Conservation (phyloP, 30 jellyfish, hydroid and myxozoan genomes). For the Hydractinia symbiolongicarpus region DNA sequence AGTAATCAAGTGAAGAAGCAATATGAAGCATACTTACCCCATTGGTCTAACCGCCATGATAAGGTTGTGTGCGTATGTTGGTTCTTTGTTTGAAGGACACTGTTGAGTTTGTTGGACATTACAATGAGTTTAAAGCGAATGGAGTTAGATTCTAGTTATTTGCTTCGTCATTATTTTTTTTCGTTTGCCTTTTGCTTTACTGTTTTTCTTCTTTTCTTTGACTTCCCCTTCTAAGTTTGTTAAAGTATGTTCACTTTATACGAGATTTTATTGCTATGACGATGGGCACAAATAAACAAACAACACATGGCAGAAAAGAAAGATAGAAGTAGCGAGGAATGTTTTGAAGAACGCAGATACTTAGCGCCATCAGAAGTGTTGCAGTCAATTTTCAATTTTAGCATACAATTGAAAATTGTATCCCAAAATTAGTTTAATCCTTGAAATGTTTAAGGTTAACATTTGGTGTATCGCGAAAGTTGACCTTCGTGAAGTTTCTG, state of each 20-base stretch:
- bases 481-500: too few relatives aligned
- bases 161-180: too few relatives aligned
- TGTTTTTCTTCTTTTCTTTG: too few relatives aligned
- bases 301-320: background rate
- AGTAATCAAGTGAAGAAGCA: slow-evolving; percentile 8
- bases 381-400: background rate
- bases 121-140: background rate
- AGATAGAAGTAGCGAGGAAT: background rate
- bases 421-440: too few relatives aligned
- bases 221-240: too few relatives aligned
- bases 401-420: too few relatives aligned
- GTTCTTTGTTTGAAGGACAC: background rate
- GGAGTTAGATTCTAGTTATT: background rate
- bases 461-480: too few relatives aligned
- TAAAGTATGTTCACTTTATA: too few relatives aligned
- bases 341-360: background rate
- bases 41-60: background rate
- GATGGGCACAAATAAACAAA: too few relatives aligned
- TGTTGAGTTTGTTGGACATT: slow-evolving; percentile 6
- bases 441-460: too few relatives aligned
- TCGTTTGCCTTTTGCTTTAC: too few relatives aligned
- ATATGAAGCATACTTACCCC: background rate
- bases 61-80: slow-evolving; percentile 3
- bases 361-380: background rate
- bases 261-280: too few relatives aligned